Conservation (phyloP, 1,140 invertebrate species). For the Dolichoris vasculosae region DNA sequence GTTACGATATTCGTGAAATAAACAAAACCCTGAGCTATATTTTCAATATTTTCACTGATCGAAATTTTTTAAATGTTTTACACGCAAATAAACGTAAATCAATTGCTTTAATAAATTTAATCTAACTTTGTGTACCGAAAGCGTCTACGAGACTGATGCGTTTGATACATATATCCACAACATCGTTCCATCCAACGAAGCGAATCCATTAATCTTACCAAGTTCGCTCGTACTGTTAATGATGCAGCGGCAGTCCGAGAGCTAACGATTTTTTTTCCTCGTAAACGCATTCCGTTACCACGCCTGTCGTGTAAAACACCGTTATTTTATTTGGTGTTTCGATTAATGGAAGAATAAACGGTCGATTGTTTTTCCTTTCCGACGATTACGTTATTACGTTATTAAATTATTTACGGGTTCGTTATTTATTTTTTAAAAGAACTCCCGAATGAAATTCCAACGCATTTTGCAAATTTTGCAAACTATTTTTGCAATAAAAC, state of each 20-base stretch:
- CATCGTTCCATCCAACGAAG: not conserved
- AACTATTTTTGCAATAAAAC: too few species aligned
- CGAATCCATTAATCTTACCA: slow-evolving; percentile 38
- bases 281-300: not conserved
- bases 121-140: not conserved
- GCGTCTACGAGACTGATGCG: not conserved
- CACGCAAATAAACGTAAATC: not conserved
- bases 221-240: not conserved
- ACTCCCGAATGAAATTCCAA: too few species aligned
- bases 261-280: not conserved
- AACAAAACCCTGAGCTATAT: too few species aligned
- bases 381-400: too few species aligned
- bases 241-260: not conserved
- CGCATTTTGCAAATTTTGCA: too few species aligned
- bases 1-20: too few species aligned
- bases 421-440: too few species aligned
- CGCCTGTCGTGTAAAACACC: not conserved
- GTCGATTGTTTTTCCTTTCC: not conserved
- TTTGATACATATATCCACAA: not conserved
- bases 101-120: not conserved
- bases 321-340: not conserved
- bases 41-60: not conserved
- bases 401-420: too few species aligned
- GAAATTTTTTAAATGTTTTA: not conserved
- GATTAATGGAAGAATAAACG: not conserved